Base-by-base conservation (phyloP, 2,888 invertebrate genomes). In the Andrena hattorfiana region DNA sequence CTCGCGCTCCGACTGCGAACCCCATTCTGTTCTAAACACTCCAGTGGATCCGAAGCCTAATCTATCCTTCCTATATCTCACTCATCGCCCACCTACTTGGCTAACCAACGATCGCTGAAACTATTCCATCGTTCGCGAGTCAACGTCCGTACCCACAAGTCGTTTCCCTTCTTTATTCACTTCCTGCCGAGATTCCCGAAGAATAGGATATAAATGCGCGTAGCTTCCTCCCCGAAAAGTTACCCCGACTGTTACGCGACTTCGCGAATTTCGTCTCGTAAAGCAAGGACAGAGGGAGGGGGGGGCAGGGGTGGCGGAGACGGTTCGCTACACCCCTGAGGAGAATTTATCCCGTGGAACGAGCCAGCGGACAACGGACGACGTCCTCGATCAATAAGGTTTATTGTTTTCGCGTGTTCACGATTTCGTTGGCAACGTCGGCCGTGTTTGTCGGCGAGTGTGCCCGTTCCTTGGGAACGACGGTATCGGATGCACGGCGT, bases 401-500 rank as follows among this genome's bases (percentile, higher is more conserved):
- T 83, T 77, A 83, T 82, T 71, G 83, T 82, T 83, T 77, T 82
- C 82, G 48, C 77, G 72, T 64, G 82, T 83, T 77, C 69, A 77
- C 82, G 73, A 83, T 67, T 83, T 77, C 82, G 71, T 72, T 59
- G 62, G 64, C 30, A 63, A 68, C 56, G 49, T 16, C 42, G 51
- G 62, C n/a, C 81, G 70, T 82, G 56, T 82, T 67, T 77, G 77
- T 32, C 32, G 63, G 13, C n/a, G 7, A 30, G 32, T 59, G 28
- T 48, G 71, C 59, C 59, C 68, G 59, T 76, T 83, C 63, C 59
- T 71, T 75, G 70, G 82, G 28, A 49, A 75, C 76, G 76, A 66
- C 64, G 23, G 68, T 59, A 48, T 76, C 69, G 69, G 59, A 64
- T 32, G 70, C 48, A 51, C 63, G 54, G 16, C 32, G 42, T 8